Base-by-base conservation (phyloP, 2,888 invertebrate species). In the Icerya purchasi region DNA sequence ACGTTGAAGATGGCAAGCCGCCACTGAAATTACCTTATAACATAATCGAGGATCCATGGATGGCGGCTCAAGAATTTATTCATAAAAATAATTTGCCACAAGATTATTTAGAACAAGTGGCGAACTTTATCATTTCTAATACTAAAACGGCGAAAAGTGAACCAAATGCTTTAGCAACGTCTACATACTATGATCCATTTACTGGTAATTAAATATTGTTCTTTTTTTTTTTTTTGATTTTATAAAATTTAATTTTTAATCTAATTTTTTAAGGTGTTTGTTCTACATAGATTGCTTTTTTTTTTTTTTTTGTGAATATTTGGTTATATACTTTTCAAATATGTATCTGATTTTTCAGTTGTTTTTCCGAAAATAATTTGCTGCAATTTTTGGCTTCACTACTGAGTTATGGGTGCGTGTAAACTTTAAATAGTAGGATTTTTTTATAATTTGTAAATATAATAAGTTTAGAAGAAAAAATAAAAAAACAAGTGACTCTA, bases 21-120 rank as follows among this genome's bases (percentile, higher is more conserved):
- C 81, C 90, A 0, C 74, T 94, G 20, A 92, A 96, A 70, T 74
- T 97, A 64, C 93, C 94, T 0, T 97, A 84, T 71, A 93, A 97
- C 72, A 78, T 77, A 62, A 81, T 78, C 21, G 89, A 97, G 65
- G 93, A 97, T 73, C 92, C 94, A 0, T 96, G 91, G 84, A 76
- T 79, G 57, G 86, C 85, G 0, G 94, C 97, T 0, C 90, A 96
- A 70, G 76, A 79, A 24, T 97, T 97, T 70, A 84, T 96, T 63
- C 82, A 89, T 66, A 82, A 82, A 67, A 78, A 97, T 70, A 76
- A 82, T 66, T 75, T 97, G 63, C 87, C 86, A 61, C 87, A 90
- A 71, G 78, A 79, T 55, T 93, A 86, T 73, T 77, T 94, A 64
- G 92, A 94, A 54, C 73, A 80, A 77, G 86, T 96, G 22, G 92